Evolutionary conservation across 1,140 invertebrate species (phyloP).

Genomic region (Pygmarrhopalites habei): DNA sequence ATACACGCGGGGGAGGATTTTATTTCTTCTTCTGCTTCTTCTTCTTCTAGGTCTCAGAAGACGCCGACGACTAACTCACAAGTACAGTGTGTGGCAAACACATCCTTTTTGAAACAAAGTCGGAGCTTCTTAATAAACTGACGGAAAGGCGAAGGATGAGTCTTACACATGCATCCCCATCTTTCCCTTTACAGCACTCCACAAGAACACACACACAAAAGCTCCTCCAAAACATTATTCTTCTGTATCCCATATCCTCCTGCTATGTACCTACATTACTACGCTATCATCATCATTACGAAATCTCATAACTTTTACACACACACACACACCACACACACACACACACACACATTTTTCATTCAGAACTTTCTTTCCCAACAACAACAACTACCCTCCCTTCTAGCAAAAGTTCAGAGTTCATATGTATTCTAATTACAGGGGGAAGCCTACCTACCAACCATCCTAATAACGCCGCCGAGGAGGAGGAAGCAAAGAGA

Average conservation of each 20-base stretch:
- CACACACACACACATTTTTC: no score
- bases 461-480: background rate
- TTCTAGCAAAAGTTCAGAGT: background rate
- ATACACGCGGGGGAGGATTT: background rate
- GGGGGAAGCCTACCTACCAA: no score
- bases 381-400: slow-evolving; percentile 1
- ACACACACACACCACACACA: no score
- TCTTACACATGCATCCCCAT: slow-evolving; percentile 9
- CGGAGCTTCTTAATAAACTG: slow-evolving; percentile 7
- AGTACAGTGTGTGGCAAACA: no score
- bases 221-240: no score
- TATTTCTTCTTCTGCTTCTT: background rate
- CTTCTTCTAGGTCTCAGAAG: background rate
- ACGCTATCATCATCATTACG: no score
- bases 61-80: background rate
- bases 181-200: background rate
- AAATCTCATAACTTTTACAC: no score
- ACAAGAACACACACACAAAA: background rate
- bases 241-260: no score
- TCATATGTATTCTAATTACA: background rate
- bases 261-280: no score
- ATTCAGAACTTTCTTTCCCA: no score
- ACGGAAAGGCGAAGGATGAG: background rate
- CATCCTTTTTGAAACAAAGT: no score
- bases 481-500: background rate